A percentile compares a stretch with the other conserved stretches of the same genome.
Evolutionary conservation across 2,888 invertebrate species (phyloP).

Genomic region (Eutolmus rufibarbis): DNA sequence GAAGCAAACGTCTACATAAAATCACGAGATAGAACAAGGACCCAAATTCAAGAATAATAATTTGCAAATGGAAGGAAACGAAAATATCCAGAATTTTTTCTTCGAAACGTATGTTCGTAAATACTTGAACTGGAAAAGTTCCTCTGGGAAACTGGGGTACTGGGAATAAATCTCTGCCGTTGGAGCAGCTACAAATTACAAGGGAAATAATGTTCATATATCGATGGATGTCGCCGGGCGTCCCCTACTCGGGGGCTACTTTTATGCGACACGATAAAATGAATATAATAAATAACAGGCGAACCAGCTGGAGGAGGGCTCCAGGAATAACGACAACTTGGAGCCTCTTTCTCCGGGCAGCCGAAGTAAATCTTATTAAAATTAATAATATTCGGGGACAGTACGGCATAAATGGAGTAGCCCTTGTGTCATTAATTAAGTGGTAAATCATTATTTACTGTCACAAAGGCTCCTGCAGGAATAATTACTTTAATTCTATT

Average conservation of each 20-base stretch:
- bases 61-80: constrained; percentile 1
- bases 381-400: constrained; percentile 32
- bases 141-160: not conserved
- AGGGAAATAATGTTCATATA: constrained; percentile 9
- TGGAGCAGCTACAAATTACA: constrained; percentile 8
- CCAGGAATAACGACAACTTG: not conserved
- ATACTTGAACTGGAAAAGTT: not conserved
- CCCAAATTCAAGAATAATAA: constrained; percentile 35
- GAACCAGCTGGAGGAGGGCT: not conserved
- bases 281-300: constrained; percentile 33
- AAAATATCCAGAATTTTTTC: constrained; percentile 2
- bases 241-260: not conserved
- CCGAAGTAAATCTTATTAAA: constrained; percentile 30
- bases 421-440: constrained; percentile 22
- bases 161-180: not conserved
- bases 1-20: constrained; percentile 11
- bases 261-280: constrained; percentile 26
- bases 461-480: constrained; percentile 8
- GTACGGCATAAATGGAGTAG: constrained; percentile 15
- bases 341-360: not conserved
- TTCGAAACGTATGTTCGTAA: not conserved
- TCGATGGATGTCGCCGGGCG: not conserved
- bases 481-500: constrained; percentile 26
- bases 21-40: not conserved
- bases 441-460: constrained; percentile 36